A percentile compares a stretch with the other conserved stretches of the same genome.
Conservation (phyloP, 23 tunicate species). For the Halocynthia aurantium region DNA sequence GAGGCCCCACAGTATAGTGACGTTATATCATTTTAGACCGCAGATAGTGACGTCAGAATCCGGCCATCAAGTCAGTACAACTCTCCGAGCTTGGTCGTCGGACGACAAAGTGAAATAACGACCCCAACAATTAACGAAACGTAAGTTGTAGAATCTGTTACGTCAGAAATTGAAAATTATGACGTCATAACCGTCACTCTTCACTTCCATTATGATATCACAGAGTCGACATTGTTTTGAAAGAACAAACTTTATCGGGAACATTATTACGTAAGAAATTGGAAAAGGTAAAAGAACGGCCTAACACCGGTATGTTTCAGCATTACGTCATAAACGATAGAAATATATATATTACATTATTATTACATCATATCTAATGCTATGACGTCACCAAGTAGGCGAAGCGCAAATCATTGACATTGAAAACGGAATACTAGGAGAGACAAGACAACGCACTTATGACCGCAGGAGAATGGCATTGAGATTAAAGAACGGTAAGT, state of each 20-base stretch:
- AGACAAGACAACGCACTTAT: conserved; percentile 40
- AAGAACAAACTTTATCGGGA: conserved; percentile 15
- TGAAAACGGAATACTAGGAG: conserved; percentile 62
- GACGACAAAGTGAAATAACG: background rate
- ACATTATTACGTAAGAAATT: conserved; percentile 6
- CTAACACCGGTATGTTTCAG: background rate
- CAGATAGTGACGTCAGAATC: conserved; percentile 22
- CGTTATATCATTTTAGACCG: background rate
- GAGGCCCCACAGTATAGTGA: too few species aligned
- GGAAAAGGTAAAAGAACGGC: background rate
- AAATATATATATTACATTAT: too few species aligned
- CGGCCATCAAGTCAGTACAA: conserved; percentile 5
- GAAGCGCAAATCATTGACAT: conserved; percentile 22
- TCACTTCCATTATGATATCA: background rate
- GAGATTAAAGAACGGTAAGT: conserved; percentile 7
- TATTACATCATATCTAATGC: too few species aligned
- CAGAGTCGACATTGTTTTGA: conserved; percentile 24
- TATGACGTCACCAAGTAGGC: background rate
- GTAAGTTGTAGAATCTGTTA: conserved; percentile 13
- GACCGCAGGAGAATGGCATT: conserved; percentile 31
- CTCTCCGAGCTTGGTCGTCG: too few species aligned
- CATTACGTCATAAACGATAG: background rate
- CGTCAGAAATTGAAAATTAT: too few species aligned
- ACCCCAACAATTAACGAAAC: conserved; percentile 15
- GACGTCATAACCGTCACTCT: too few species aligned